Evolutionary conservation across 2,888 invertebrate genomes (phyloP), one percentile per base, ranked within the genome.

Genomic region (Tetragnatha montana): DNA sequence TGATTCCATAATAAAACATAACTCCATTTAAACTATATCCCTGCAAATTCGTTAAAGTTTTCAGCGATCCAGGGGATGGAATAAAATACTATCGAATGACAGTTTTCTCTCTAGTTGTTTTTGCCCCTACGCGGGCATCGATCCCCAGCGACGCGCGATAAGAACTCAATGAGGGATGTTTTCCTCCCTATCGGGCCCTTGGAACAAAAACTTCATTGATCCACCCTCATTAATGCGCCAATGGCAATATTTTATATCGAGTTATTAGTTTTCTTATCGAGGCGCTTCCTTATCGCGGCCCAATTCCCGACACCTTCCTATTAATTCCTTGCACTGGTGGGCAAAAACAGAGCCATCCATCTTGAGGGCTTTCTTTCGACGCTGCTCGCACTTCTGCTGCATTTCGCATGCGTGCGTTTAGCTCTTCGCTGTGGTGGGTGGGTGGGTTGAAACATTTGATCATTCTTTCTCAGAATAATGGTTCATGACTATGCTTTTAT

Each of bases 141-240:
- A 74, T 74, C 74, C 78, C 49, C 14, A 75, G 50, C 60, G 22
- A 60, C 7, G 21, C n/a, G 49, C 49, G 83, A 88, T 88, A 88
- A 88, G 80, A 82, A 83, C 79, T 68, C 88, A 79, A 82, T 80
- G 83, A 88, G 51, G 83, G 80, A 84, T 88, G 88, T 84, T 73
- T 80, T 69, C 78, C 78, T 50, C 70, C 73, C 68, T 79, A 84
- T 84, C 83, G 49, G 49, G 21, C 49, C 19, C 35, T 73, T 22
- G 22, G 88, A 88, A 88, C 83, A 84, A 88, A 88, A 88, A 84
- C 80, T 88, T 73, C 81, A 87, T 81, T 81, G 87, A 87, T 86
- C 50, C 71, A 12, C 19, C 14, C 88, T 88, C 83, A 88, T 88
- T 88, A 88, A 88, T 81, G 87, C 82, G 19, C 71, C 80, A 80